phyloP scores from a whole-genome alignment of 2,797 vertebrate genomes.

The Dromococcyx pavoninus region DNA sequence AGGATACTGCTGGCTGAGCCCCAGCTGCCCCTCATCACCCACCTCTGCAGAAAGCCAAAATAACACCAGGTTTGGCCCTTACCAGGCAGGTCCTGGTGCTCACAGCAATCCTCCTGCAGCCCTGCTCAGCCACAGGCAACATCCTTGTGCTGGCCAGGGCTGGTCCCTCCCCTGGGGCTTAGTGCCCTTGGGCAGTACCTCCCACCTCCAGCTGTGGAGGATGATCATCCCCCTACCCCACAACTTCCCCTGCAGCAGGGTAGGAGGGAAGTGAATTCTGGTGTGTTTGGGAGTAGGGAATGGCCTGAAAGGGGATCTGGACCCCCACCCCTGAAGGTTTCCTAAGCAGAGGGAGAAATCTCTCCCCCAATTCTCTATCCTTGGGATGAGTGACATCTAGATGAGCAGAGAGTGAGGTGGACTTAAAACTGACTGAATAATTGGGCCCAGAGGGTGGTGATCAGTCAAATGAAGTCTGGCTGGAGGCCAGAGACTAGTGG shows the following conservation, averaged over 20 bases:
- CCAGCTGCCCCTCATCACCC: background rate
- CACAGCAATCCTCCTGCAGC: too few species aligned
- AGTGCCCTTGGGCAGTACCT: background rate
- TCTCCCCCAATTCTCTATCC: background rate
- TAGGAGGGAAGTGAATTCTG: too few species aligned
- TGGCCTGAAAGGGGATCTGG: too few species aligned
- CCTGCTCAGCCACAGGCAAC: too few species aligned
- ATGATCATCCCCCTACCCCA: background rate
- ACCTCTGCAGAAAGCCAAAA: background rate
- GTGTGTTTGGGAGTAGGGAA: background rate
- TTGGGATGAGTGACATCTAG: background rate
- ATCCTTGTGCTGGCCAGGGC: too few species aligned
- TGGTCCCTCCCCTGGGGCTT: background rate
- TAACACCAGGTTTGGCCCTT: too few species aligned
- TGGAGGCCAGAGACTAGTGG: too few species aligned
- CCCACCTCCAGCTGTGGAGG: background rate
- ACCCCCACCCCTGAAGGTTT: background rate
- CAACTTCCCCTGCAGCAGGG: too few species aligned
- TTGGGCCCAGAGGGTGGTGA: too few species aligned
- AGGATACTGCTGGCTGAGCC: too few species aligned
- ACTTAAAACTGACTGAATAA: fast-evolving
- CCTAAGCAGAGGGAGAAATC: background rate
- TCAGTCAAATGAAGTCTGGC: too few species aligned
- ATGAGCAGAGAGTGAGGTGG: background rate
- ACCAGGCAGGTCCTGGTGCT: background rate